Conservation (phyloP, 2,888 invertebrate genomes). For the Chloromyia formosa region DNA sequence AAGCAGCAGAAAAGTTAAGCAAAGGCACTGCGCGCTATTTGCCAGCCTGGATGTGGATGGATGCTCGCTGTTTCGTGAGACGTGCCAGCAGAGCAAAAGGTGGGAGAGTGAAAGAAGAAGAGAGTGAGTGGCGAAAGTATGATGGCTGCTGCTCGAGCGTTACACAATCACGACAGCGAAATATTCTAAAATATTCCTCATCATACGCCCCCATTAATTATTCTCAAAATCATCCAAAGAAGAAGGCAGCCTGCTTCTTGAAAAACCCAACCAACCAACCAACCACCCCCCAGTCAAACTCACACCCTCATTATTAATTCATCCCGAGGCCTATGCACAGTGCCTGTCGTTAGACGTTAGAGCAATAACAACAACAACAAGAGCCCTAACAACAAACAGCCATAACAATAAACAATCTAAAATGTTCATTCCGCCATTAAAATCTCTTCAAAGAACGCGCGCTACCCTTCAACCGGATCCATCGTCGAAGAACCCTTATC, state of each 20-base stretch:
- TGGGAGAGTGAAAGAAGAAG: not conserved
- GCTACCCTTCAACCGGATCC: not conserved
- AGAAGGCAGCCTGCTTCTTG: not conserved
- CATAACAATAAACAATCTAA: not conserved
- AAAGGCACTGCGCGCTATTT: no score
- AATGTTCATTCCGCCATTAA: conserved; percentile 9
- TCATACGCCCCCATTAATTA: not conserved
- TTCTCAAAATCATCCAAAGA: not conserved
- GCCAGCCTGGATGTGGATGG: not conserved
- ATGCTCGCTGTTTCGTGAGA: not conserved
- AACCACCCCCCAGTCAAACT: no score
- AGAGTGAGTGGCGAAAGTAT: not conserved
- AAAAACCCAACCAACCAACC: no score
- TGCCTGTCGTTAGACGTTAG: not conserved
- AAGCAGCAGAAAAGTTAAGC: not conserved
- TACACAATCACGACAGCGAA: not conserved
- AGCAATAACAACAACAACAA: not conserved
- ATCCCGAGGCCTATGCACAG: not conserved
- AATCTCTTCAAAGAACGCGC: conserved; percentile 10
- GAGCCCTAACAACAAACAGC: not conserved
- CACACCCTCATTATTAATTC: not conserved
- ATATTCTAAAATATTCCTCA: not conserved
- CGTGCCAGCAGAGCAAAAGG: not conserved
- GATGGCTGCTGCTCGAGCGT: conserved; percentile 2
- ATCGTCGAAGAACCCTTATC: not conserved